These are phyloP conservation scores for Melipona beecheii DNA, from an alignment of 2,888 invertebrate species.

Conservation along the genomic window DNA sequence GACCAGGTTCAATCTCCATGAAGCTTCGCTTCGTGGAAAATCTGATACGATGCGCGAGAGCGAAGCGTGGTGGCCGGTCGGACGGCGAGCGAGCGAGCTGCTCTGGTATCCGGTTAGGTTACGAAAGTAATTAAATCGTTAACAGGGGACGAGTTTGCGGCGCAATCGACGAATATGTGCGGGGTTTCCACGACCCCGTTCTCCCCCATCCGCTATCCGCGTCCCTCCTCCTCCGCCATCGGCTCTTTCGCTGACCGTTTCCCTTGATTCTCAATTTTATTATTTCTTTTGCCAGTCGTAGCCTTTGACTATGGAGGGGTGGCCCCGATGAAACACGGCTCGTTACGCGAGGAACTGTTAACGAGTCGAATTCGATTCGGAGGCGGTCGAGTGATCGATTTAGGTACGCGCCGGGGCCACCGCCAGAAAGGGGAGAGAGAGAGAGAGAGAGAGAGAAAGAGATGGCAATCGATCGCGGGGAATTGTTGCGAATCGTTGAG, in stretches of 20 bases:
- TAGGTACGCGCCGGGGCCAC: background rate
- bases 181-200: slow-evolving; percentile 31
- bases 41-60: slow-evolving; percentile 11
- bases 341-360: slow-evolving; percentile 24
- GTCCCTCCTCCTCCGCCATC: background rate
- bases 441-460: background rate
- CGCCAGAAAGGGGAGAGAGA: too few relatives aligned
- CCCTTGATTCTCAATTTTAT: slow-evolving; percentile 22
- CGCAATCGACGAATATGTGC: slow-evolving; percentile 50
- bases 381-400: slow-evolving; percentile 6
- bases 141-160: slow-evolving; percentile 67
- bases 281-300: slow-evolving; percentile 24
- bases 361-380: slow-evolving; percentile 24
- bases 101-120: slow-evolving; percentile 66
- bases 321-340: slow-evolving; percentile 14
- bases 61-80: background rate
- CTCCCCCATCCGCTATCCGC: background rate
- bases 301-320: slow-evolving; percentile 20
- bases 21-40: slow-evolving; percentile 8
- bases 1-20: slow-evolving; percentile 13
- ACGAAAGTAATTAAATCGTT: slow-evolving; percentile 81
- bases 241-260: background rate
- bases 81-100: slow-evolving; percentile 9
- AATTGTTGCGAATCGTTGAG: slow-evolving; percentile 11
- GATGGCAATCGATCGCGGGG: background rate